phyloP scores from a whole-genome alignment of 1,140 invertebrate genomes.

The Babylonia areolata region DNA sequence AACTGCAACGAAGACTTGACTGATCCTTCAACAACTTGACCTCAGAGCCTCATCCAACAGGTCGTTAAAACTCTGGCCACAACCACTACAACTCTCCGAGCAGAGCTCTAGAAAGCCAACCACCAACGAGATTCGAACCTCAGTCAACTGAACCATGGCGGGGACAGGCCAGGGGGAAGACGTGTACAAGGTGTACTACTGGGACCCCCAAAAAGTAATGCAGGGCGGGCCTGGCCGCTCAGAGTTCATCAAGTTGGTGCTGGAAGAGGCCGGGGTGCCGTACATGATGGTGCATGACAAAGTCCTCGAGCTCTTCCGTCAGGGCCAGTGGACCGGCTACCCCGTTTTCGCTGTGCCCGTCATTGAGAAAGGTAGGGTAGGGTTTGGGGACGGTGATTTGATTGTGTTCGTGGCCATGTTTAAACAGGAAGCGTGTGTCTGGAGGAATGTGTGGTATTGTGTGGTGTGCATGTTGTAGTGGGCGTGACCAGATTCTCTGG shows the following conservation, averaged over 20 bases:
- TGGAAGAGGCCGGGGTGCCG: conserved; percentile 55
- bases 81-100: too few species aligned
- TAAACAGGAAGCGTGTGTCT: too few species aligned
- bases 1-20: too few species aligned
- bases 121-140: too few species aligned
- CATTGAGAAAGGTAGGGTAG: conserved; percentile 56
- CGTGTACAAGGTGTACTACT: conserved; percentile 45
- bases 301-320: conserved; percentile 15
- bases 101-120: too few species aligned
- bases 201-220: not conserved
- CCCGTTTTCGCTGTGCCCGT: conserved; percentile 54
- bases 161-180: not conserved
- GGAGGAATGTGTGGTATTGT: too few species aligned
- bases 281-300: conserved; percentile 47
- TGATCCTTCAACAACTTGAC: too few species aligned
- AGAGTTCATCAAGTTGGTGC: conserved; percentile 53
- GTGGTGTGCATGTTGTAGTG: too few species aligned
- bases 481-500: not conserved
- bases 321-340: conserved; percentile 37
- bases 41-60: too few species aligned
- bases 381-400: too few species aligned
- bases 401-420: too few species aligned
- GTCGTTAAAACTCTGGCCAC: too few species aligned
- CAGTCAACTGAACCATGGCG: not conserved
- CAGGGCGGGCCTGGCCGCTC: conserved; percentile 37